A percentile compares a stretch with the other conserved stretches of the same genome.
Conservation (phyloP, 2,888 invertebrate species). For the Thyatira batis region DNA sequence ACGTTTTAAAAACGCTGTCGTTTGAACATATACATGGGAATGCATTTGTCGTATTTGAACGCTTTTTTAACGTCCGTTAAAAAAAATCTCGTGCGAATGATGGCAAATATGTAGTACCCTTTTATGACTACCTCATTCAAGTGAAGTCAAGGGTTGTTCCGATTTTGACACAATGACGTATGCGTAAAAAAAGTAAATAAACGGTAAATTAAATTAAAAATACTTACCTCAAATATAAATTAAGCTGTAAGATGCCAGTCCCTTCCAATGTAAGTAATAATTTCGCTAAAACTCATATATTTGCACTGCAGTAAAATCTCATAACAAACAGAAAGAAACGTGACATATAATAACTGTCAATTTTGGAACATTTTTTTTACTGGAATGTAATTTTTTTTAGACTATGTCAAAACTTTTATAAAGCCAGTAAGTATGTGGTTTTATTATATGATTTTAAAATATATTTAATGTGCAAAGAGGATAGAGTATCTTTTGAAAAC, state of each 20-base stretch:
- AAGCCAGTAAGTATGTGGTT: constrained; percentile 3
- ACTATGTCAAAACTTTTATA: constrained; percentile 4
- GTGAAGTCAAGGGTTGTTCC: too few relatives aligned
- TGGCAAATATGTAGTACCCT: too few relatives aligned
- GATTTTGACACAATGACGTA: not conserved
- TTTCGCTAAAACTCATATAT: constrained; percentile 5
- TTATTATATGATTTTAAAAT: not conserved
- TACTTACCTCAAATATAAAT: not conserved
- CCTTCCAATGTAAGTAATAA: not conserved
- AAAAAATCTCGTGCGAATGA: too few relatives aligned
- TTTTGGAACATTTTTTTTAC: constrained; percentile 53
- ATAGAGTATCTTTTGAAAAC: too few relatives aligned
- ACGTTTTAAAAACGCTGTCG: too few relatives aligned
- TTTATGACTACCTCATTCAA: too few relatives aligned
- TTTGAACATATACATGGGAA: too few relatives aligned
- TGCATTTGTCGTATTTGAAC: too few relatives aligned
- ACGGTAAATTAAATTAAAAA: not conserved
- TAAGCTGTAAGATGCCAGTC: not conserved
- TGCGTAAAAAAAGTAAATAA: not conserved
- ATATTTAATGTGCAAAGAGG: too few relatives aligned
- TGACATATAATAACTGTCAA: constrained; percentile 57
- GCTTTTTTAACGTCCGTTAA: too few relatives aligned
- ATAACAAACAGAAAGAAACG: constrained; percentile 42
- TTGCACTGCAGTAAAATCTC: constrained; percentile 37
- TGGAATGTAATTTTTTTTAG: constrained; percentile 18